phyloP scores from a whole-genome alignment of 1,140 invertebrate genomes.

The Tetragnatha versicolor region DNA sequence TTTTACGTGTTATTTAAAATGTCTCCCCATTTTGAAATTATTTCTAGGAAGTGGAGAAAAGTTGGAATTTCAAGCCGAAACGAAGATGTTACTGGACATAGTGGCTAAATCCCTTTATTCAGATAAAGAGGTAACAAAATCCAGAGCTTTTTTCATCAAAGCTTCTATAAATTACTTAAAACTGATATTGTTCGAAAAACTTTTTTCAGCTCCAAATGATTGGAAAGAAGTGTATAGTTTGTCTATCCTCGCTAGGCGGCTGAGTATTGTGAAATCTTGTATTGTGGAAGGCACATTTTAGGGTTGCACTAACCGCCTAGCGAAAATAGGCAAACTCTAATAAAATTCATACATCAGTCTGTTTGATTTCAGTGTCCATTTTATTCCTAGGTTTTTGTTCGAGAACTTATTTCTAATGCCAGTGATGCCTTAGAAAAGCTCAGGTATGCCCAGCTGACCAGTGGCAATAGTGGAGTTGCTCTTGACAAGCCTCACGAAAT shows the following conservation, averaged over 20 bases:
- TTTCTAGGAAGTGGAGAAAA: slow-evolving; percentile 63
- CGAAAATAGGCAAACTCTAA: no score
- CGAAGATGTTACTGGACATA: slow-evolving; percentile 92
- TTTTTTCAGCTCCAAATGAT: no score
- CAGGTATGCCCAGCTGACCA: slow-evolving; percentile 70
- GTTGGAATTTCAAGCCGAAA: slow-evolving; percentile 93
- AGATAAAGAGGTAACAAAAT: slow-evolving; percentile 84
- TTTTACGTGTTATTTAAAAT: no score
- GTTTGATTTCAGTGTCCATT: no score
- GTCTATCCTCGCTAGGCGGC: no score
- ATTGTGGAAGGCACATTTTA: no score
- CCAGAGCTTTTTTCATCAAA: background rate
- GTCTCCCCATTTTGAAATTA: no score
- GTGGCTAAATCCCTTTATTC: slow-evolving; percentile 97
- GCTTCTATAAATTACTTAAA: background rate
- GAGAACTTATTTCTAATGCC: slow-evolving; percentile 95
- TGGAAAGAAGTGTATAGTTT: no score
- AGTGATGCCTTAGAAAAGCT: slow-evolving; percentile 97
- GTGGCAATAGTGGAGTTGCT: slow-evolving; percentile 56
- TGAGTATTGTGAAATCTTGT: no score
- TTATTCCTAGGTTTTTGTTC: slow-evolving; percentile 80
- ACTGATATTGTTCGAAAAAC: background rate
- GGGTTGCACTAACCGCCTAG: no score
- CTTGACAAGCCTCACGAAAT: slow-evolving; percentile 73
- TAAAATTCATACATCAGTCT: no score